Base-by-base conservation (phyloP, 2,113 vertebrate genomes). In the Pedionomus torquatus region DNA sequence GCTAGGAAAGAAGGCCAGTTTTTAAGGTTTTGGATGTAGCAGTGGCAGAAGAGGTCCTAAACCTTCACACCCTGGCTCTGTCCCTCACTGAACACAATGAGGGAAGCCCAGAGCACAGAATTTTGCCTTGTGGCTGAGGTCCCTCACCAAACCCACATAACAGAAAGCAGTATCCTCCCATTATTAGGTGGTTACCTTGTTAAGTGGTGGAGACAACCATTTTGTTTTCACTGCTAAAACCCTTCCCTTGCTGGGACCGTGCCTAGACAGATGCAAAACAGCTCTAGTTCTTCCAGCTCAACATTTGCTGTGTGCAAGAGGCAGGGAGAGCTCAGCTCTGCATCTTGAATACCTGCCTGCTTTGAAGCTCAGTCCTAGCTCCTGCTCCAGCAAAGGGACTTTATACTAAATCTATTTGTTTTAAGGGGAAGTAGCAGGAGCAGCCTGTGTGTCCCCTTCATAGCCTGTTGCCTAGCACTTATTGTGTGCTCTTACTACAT, bases 351-450 rank as follows among this genome's bases (percentile, higher is more conserved):
- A 1, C 43, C 31, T 33, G 57, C 17, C 35, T 19, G 10, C 5
- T 68, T 26, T 60, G 30, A 63, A 63, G 28, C 19, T 63, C 30
- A 35, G 31, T 43, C 55, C 24, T 41, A 55, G 30, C 20, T 69
- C 30, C 63, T 48, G 11, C 19, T 77, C 19, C 25, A 41, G 48
- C n/a, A 46, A 77, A 83, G 10, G 35, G 31, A 28, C 25, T 33
- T 43, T 10, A 23, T 43, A 12, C 5, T 3, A 64, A 78, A 43
- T 41, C 30, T 48, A 0, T 39, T 15, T 0, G 1, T 49, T 43
- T 35, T 31, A 49, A 63, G 18, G 35, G 43, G 55, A 69, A 61
- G 7, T n/a, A 70, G 31, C 4, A 3, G 58, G 49, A 55, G 31
- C 51, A 58, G 51, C 51, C 31, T 65, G 20, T 12, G 23, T 37